Percentiles rank a stretch among this genome's conserved stretches.
phyloP scores from a whole-genome alignment of 2,797 vertebrate genomes.

The Oophaga sylvatica region DNA sequence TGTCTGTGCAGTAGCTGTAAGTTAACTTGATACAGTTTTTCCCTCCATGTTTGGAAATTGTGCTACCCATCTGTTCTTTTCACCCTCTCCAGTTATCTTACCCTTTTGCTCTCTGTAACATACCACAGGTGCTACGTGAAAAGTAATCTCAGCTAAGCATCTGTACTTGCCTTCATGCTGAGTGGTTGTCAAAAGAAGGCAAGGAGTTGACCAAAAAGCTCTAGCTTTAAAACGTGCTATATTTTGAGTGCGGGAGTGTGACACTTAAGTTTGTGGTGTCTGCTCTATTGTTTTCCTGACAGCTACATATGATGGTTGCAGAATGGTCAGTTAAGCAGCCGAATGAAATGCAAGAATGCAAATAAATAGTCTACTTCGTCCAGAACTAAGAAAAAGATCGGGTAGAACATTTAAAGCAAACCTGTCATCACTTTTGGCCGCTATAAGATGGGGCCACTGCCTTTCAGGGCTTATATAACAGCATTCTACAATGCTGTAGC shows the following conservation, averaged over 20 bases:
- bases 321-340: not conserved
- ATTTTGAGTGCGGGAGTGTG: not conserved
- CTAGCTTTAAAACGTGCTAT: not conserved
- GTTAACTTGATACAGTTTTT: slow-evolving; percentile 10
- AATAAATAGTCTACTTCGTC: not conserved
- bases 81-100: slow-evolving; percentile 19
- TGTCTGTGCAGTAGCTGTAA: not conserved
- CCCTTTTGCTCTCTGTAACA: slow-evolving; percentile 32
- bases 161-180: slow-evolving; percentile 18
- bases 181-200: slow-evolving; percentile 5
- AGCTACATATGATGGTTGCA: not conserved
- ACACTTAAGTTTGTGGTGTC: not conserved
- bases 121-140: slow-evolving; percentile 32
- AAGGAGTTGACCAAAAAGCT: not conserved
- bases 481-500: no score
- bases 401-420: not conserved
- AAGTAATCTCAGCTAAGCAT: slow-evolving; percentile 21
- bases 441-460: no score
- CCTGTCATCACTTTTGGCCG: no score
- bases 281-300: not conserved
- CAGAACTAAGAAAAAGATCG: not conserved
- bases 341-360: not conserved
- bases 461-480: no score
- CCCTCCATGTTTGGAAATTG: not conserved
- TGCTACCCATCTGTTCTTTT: slow-evolving; percentile 17